phyloP scores from a whole-genome alignment of 2,113 vertebrate genomes.

The Albula goreensis region DNA sequence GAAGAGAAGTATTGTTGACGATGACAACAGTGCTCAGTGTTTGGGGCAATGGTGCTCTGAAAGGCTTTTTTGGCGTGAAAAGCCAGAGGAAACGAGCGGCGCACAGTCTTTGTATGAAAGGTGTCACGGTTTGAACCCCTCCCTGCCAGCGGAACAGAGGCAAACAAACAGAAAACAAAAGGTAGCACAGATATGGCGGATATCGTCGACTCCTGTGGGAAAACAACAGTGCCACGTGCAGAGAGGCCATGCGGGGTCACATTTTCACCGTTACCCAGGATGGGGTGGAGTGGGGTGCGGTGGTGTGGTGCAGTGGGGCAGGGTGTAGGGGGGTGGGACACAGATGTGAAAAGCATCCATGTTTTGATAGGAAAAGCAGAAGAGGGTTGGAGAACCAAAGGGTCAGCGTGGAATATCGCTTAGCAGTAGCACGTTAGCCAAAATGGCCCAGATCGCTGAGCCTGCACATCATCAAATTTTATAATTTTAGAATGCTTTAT shows the following conservation, averaged over 20 bases:
- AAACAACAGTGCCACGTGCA: not conserved
- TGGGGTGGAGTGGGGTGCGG: no score
- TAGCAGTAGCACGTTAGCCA: constrained; percentile 26
- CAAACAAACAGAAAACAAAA: constrained; percentile 24
- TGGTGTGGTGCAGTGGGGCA: no score
- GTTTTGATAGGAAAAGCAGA: constrained; percentile 15
- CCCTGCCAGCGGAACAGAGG: constrained; percentile 3
- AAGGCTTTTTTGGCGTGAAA: not conserved
- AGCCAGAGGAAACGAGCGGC: constrained; percentile 18
- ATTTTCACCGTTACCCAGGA: not conserved
- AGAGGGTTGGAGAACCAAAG: not conserved
- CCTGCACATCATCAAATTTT: constrained; percentile 14
- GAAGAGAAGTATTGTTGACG: constrained; percentile 8
- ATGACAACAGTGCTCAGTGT: not conserved
- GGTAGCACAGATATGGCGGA: constrained; percentile 13
- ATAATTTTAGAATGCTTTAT: constrained; percentile 25
- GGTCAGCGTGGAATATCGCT: constrained; percentile 31
- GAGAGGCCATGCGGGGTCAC: not conserved
- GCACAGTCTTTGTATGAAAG: constrained; percentile 1
- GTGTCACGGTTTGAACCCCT: not conserved
- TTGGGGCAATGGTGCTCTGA: constrained; percentile 16
- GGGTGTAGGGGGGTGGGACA: not conserved
- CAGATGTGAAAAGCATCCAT: not conserved
- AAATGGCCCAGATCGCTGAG: constrained; percentile 6
- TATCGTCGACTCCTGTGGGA: not conserved